Conservation (phyloP, 2,797 vertebrate genomes). For the Syngnathus rostellatus region DNA sequence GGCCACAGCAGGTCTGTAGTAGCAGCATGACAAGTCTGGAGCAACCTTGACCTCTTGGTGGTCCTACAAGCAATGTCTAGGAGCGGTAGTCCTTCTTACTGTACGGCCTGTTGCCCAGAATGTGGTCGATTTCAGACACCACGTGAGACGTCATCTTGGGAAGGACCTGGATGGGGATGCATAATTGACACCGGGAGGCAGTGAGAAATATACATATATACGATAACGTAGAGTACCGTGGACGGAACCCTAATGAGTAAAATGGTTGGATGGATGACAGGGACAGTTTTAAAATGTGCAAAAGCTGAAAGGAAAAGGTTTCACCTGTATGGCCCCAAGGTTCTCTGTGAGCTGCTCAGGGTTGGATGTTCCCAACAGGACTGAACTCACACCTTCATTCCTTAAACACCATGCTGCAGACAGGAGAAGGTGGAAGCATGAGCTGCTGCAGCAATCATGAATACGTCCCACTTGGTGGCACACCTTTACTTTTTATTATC, state of each 20-base stretch:
- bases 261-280: no score
- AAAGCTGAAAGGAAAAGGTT: neutral
- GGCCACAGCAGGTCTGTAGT: slow-evolving; percentile 57
- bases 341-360: slow-evolving; percentile 96
- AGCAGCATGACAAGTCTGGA: slow-evolving; percentile 30
- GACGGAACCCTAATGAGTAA: no score
- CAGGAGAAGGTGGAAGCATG: neutral
- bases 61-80: slow-evolving; percentile 54
- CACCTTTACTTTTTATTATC: slow-evolving; percentile 2
- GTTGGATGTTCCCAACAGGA: slow-evolving; percentile 91
- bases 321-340: slow-evolving; percentile 95
- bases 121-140: slow-evolving; percentile 91
- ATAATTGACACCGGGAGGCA: neutral
- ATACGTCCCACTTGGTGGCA: slow-evolving; percentile 27
- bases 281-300: no score
- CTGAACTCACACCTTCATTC: slow-evolving; percentile 96
- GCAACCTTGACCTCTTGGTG: slow-evolving; percentile 13
- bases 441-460: neutral
- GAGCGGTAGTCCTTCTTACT: slow-evolving; percentile 97
- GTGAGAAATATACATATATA: neutral
- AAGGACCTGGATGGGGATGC: slow-evolving; percentile 74
- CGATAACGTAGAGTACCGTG: no score
- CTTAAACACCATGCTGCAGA: slow-evolving; percentile 90
- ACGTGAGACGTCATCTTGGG: slow-evolving; percentile 97
- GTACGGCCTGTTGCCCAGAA: slow-evolving; percentile 92